These are phyloP conservation scores for Magallana gigas DNA, from an alignment of 1,140 invertebrate species.

Conservation along the genomic window DNA sequence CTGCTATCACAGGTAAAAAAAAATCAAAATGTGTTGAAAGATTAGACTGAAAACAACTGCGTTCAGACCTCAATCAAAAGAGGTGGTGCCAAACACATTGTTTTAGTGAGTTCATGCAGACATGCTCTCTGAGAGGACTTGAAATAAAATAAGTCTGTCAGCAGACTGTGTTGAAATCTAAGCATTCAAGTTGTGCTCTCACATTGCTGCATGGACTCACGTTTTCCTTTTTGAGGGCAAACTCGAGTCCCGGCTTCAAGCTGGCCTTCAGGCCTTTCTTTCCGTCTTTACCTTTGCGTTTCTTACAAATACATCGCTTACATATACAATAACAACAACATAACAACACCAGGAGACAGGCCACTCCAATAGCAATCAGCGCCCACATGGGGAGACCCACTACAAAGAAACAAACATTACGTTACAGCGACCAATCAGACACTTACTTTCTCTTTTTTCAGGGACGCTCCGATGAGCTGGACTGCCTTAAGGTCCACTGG, in stretches of 20 bases:
- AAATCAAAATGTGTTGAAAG: slow-evolving; percentile 16
- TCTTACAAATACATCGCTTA: slow-evolving; percentile 92
- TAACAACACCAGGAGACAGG: slow-evolving; percentile 85
- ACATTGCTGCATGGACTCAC: not conserved
- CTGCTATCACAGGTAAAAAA: not conserved
- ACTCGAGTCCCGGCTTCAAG: slow-evolving; percentile 95
- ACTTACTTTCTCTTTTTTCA: slow-evolving; percentile 96
- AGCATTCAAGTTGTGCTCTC: slow-evolving; percentile 1
- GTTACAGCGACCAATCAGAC: not conserved
- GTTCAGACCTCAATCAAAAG: not conserved
- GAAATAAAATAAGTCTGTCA: not conserved
- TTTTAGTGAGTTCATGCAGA: not conserved
- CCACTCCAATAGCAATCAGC: slow-evolving; percentile 75
- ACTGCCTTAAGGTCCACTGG: slow-evolving; percentile 97
- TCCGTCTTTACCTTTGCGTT: slow-evolving; percentile 89
- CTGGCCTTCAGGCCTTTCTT: slow-evolving; percentile 96
- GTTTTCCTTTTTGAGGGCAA: slow-evolving; percentile 33
- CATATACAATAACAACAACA: slow-evolving; percentile 96
- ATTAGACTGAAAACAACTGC: not conserved
- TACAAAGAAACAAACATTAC: slow-evolving; percentile 11
- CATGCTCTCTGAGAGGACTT: not conserved
- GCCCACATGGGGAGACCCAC: slow-evolving; percentile 76
- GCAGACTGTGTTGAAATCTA: not conserved
- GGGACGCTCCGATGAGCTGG: slow-evolving; percentile 95
- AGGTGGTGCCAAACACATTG: not conserved